Evolutionary conservation across 2,113 vertebrate species (phyloP).

Genomic region (Polypterus bichir): DNA sequence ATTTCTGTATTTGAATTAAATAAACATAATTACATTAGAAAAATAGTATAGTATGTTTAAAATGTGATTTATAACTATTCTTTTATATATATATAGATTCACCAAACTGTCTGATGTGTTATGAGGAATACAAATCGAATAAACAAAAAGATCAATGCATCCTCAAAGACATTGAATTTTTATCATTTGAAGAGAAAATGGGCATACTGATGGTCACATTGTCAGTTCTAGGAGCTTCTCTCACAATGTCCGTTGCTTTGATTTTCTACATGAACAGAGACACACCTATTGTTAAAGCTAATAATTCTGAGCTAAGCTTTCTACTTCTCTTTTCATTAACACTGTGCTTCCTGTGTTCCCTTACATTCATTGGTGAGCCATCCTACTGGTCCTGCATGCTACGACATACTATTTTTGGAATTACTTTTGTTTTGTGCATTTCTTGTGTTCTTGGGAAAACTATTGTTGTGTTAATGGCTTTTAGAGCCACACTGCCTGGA

Average conservation of each 20-base stretch:
- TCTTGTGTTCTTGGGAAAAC: conserved; percentile 34
- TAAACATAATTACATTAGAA: too few species aligned
- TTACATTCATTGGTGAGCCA: conserved; percentile 36
- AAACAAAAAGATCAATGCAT: conserved; percentile 10
- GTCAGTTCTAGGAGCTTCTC: neutral
- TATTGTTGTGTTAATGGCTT: conserved; percentile 29
- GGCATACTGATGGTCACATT: neutral
- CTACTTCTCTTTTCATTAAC: conserved; percentile 33
- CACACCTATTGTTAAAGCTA: conserved; percentile 8
- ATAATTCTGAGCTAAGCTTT: conserved; percentile 22
- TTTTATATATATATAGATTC: conserved; percentile 20
- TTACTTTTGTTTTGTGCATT: conserved; percentile 31
- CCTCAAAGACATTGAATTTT: conserved; percentile 20
- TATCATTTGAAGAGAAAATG: conserved; percentile 2
- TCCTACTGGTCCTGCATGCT: conserved; percentile 46
- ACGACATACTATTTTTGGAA: conserved; percentile 28
- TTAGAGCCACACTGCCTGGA: conserved; percentile 27
- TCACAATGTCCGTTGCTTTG: neutral
- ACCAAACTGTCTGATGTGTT: conserved; percentile 26
- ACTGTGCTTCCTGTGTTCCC: conserved; percentile 34
- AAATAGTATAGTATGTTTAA: too few species aligned
- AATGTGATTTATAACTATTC: neutral
- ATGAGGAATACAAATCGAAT: conserved; percentile 20
- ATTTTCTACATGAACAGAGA: neutral
- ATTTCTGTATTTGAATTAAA: too few species aligned